Base-by-base conservation (phyloP, 2,113 vertebrate species). In the Sebastes fasciatus region DNA sequence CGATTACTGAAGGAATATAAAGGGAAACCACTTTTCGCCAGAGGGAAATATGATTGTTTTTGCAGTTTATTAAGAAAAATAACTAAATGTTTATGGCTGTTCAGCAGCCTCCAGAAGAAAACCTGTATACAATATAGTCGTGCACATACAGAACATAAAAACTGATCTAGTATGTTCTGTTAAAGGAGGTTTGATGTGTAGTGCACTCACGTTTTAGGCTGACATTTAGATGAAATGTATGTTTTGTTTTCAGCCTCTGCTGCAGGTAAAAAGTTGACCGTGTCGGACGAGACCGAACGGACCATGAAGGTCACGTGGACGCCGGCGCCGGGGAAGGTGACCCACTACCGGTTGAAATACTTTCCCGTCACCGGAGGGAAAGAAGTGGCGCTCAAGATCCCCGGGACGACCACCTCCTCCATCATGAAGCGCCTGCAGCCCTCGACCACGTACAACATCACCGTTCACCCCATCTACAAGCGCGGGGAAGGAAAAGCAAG, bases 401-500 rank as follows among this genome's bases (percentile, higher is more conserved):
- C 96, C 0, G 92, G 93, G 9, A 88, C 95, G 0, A 46, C 80
- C 58, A 97, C 96, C 16, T 96, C 95, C 69, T 95, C 94, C 5
- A 72, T 97, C 45, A 69, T 99, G 82, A 97, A 96, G 87, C 85
- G 96, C 45, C 97, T 99, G 57, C 95, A 96, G 74, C 95, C 97
- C 0, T 40, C 87, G 21, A 99, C 98, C 77, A 96, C 96, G 0
- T 99, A 99, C 52, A 86, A 96, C 86, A 91, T 99, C 91, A 95
- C 88, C 0, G 97, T 99, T 55, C 93, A 96, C 62, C 98, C 98
- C 42, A 77, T 98, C 80, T 99, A 99, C 92, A 97, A 94, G 86
- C 96, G 89, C 58, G 96, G 97, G 82, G 97, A 96, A 88, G 98
- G 98, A 89, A 99, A 97, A 95, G 93, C 97, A 90, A 97, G 97